Percentiles rank a stretch among this genome's conserved stretches.
phyloP scores from a whole-genome alignment of 2,797 vertebrate species.

The Leptoclinus maculatus region DNA sequence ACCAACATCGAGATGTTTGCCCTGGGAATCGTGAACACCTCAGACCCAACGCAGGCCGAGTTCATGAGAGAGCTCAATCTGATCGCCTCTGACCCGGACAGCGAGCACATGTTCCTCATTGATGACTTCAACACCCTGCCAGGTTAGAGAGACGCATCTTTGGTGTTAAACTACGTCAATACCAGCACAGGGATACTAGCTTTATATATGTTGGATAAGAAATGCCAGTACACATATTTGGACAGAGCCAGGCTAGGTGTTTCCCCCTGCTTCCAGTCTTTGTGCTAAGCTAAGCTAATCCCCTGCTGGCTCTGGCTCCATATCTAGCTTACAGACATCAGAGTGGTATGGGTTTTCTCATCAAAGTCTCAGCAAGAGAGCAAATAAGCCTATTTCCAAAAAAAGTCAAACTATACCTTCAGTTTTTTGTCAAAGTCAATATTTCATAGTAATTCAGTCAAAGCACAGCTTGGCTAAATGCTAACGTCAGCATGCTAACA shows the following conservation, averaged over 20 bases:
- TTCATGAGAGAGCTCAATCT: slow-evolving; percentile 90
- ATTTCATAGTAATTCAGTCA: too few species aligned
- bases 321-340: not conserved
- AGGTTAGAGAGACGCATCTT: slow-evolving; percentile 76
- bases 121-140: slow-evolving; percentile 93
- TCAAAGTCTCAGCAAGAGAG: not conserved
- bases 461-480: too few species aligned
- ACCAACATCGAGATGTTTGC: slow-evolving; percentile 94
- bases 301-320: not conserved
- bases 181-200: not conserved
- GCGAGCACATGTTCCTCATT: slow-evolving; percentile 91
- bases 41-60: slow-evolving; percentile 87
- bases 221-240: not conserved
- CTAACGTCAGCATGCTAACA: too few species aligned
- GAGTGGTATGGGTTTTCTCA: too few species aligned
- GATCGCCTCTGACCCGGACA: slow-evolving; percentile 92
- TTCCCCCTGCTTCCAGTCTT: not conserved
- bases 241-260: not conserved
- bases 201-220: not conserved
- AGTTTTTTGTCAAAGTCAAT: too few species aligned
- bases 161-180: not conserved
- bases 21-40: slow-evolving; percentile 90
- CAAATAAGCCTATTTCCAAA: too few species aligned
- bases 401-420: too few species aligned
- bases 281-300: not conserved